Conservation (phyloP, 2,113 vertebrate species). For the Chrysemys picta region DNA sequence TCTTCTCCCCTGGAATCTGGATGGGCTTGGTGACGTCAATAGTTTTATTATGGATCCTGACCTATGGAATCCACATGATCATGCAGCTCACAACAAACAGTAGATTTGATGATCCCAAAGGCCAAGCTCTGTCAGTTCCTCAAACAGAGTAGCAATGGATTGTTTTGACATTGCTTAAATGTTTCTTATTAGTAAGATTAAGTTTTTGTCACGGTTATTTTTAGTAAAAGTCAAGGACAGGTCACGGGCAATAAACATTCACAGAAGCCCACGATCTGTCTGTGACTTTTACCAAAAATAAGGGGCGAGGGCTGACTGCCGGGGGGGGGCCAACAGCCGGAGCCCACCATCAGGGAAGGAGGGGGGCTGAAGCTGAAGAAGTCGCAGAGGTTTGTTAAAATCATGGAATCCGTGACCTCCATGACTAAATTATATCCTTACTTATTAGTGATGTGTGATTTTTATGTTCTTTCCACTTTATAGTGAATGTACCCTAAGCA, state of each 20-base stretch:
- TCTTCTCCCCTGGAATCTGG: slow-evolving; percentile 72
- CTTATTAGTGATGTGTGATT: slow-evolving; percentile 4
- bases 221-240: too few species aligned
- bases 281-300: too few species aligned
- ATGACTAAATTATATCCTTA: neutral
- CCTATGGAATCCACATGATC: slow-evolving; percentile 68
- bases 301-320: too few species aligned
- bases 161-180: neutral
- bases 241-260: too few species aligned
- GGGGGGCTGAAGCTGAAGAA: too few species aligned
- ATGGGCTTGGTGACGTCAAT: slow-evolving; percentile 68
- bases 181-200: neutral
- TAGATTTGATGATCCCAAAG: slow-evolving; percentile 71
- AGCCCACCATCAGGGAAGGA: too few species aligned
- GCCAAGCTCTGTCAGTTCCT: slow-evolving; percentile 62
- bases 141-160: slow-evolving; percentile 64
- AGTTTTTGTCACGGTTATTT: too few species aligned
- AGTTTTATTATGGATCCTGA: slow-evolving; percentile 68
- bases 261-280: too few species aligned
- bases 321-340: accelerated
- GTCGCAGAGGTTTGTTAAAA: too few species aligned
- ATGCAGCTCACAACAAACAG: slow-evolving; percentile 71
- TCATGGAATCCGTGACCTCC: too few species aligned
- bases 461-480: neutral
- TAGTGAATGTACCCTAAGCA: neutral